Evolutionary conservation across 2,888 invertebrate species (phyloP), one percentile per base, ranked within the genome.

Genomic region (Drosophila buzzatii): DNA sequence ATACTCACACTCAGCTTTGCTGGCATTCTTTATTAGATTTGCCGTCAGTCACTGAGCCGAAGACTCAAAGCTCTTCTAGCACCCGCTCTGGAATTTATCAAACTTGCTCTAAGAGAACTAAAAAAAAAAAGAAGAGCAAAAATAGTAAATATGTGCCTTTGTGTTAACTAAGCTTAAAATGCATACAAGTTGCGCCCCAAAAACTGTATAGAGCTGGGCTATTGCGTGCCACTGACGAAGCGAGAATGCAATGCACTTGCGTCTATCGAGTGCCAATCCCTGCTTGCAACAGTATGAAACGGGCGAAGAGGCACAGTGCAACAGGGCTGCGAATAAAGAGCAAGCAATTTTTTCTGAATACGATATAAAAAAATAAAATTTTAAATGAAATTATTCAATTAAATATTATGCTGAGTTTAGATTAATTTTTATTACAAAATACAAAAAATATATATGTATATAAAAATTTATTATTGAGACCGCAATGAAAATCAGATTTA

Each of bases 111-210:
- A 41, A n/a, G 16, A 44, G 37, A 14, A 1, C n/a, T 1, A 52
- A 35, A 35, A 52, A 35, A 12, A 51, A 18, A 35, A 14, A 23
- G 8, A 14, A 7, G 35, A n/a, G 14, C 39, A 27, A 53, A 55
- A 55, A 68, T 61, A 70, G 78, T 80, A 84, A 85, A 85, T 82
- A 85, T 87, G 76, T 85, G 87, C 85, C 82, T 85, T 87, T 85
- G 85, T 87, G 82, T 82, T 87, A 85, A 81, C 85, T 80, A 87
- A 82, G 86, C 84, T 74, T 63, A 84, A 77, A 86, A 84, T 77
- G 72, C 82, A 84, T 57, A n/a, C 66, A 55, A 58, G 45, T 49
- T 58, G 52, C 62, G 8, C 53, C 61, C 42, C 51, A 53, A 53
- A 62, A 53, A 56, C 35, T 47, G 27, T 1, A 47, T 16, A 7